Percentiles rank a stretch among this genome's conserved stretches.
These are phyloP conservation scores for Limnephilus auricula DNA, from an alignment of 2,888 invertebrate genomes.

Conservation along the genomic window DNA sequence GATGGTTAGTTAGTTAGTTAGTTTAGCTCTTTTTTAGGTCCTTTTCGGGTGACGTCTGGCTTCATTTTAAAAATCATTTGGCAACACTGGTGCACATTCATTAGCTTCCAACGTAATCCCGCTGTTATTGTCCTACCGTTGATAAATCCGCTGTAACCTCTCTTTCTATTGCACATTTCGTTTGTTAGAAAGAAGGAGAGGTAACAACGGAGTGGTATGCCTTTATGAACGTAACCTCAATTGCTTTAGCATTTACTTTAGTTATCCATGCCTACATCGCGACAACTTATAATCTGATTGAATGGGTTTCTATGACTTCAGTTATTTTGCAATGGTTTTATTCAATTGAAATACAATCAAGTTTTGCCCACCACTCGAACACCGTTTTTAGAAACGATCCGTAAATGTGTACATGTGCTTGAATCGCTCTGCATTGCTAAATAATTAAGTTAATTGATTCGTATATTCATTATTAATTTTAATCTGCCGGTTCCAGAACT, in stretches of 20 bases:
- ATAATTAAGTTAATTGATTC: neutral
- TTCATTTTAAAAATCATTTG: too few species aligned
- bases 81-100: neutral
- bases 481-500: neutral
- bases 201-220: neutral
- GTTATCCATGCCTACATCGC: neutral
- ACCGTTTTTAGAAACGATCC: neutral
- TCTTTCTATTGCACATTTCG: neutral
- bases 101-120: conserved; percentile 22
- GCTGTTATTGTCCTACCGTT: conserved; percentile 4
- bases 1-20: too few species aligned
- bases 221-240: conserved; percentile 35
- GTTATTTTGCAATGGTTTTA: neutral
- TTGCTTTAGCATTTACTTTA: neutral
- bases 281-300: neutral
- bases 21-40: too few species aligned
- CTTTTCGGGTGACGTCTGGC: too few species aligned
- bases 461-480: neutral
- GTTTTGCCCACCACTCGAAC: neutral
- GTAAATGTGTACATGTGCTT: neutral
- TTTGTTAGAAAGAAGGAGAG: neutral
- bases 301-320: neutral
- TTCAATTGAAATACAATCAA: neutral
- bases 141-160: neutral
- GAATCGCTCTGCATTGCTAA: neutral